Evolutionary conservation across 2,113 vertebrate species (phyloP).

Genomic region (Oreotrochilus melanogaster): DNA sequence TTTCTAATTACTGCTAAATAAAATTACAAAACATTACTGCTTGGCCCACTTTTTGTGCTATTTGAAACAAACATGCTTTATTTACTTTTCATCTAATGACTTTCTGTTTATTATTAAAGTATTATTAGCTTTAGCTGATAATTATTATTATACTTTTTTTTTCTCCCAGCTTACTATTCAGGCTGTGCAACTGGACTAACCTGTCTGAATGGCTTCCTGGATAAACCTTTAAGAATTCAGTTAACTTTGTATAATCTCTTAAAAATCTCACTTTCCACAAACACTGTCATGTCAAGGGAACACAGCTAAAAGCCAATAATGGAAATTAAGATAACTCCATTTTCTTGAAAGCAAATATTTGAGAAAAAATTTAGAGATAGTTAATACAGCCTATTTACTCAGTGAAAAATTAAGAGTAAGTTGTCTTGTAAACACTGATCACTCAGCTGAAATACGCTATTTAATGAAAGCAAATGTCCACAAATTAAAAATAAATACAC

Average conservation of each 20-base stretch:
- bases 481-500: not conserved
- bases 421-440: not conserved
- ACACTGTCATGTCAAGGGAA: not conserved
- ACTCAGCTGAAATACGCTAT: not conserved
- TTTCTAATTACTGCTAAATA: not conserved
- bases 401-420: not conserved
- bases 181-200: not conserved
- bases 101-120: not conserved
- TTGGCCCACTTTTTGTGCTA: not conserved
- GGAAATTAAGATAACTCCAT: not conserved
- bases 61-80: not conserved
- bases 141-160: no score
- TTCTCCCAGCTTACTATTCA: not conserved
- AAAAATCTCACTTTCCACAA: not conserved
- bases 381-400: not conserved
- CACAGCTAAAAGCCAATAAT: not conserved
- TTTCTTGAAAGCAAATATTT: slow-evolving; percentile 17
- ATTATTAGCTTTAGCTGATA: no score
- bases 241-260: not conserved
- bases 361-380: not conserved
- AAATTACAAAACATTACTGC: not conserved
- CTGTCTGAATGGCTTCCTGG: not conserved
- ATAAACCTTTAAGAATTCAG: not conserved
- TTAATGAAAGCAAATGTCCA: not conserved
- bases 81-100: not conserved